Evolutionary conservation across 2,888 invertebrate genomes (phyloP).

Genomic region (Brachylomia viminalis): DNA sequence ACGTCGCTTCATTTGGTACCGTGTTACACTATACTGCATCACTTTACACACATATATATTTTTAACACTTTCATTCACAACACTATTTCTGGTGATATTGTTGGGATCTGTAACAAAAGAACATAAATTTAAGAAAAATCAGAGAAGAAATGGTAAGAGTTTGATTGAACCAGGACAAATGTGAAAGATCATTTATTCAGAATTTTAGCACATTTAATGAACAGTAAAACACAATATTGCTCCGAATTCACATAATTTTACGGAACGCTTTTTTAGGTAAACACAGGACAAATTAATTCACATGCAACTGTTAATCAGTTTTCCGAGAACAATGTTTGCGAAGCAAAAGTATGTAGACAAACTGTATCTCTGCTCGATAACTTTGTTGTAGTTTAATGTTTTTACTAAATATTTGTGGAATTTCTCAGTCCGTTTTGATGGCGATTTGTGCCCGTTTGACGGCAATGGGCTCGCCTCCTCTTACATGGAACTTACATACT

Average conservation of each 20-base stretch:
- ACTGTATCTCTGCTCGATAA: not conserved
- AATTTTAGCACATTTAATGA: not conserved
- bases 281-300: not conserved
- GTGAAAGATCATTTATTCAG: not conserved
- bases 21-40: constrained; percentile 66
- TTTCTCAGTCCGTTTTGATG: not conserved
- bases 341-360: not conserved
- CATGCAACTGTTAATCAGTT: constrained; percentile 22
- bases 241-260: constrained; percentile 1
- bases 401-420: not conserved
- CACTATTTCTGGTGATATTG: constrained; percentile 52
- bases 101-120: constrained; percentile 71
- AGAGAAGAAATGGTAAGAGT: not conserved
- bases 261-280: not conserved
- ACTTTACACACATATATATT: constrained; percentile 78
- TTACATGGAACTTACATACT: not conserved
- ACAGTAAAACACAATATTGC: not conserved
- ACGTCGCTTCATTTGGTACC: constrained; percentile 86
- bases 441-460: not conserved
- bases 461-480: not conserved
- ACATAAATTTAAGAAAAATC: not conserved
- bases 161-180: not conserved
- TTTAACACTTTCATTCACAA: constrained; percentile 62
- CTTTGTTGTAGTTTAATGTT: not conserved
- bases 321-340: not conserved